A percentile compares a stretch with the other conserved stretches of the same genome.
Evolutionary conservation across 2,113 vertebrate genomes (phyloP).

Genomic region (Chaetura pelagica): DNA sequence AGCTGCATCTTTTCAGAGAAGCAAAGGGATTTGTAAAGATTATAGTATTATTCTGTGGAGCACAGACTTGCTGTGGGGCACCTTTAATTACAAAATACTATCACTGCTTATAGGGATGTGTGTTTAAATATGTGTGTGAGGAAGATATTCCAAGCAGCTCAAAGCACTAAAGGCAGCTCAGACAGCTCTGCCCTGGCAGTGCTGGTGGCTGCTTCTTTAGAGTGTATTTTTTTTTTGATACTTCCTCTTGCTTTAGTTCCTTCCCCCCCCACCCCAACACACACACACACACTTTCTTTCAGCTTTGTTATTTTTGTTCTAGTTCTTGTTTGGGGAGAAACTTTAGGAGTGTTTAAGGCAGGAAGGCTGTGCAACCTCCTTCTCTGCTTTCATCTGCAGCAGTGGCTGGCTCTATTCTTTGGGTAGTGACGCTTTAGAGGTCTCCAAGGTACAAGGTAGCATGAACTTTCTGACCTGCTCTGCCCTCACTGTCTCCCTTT

Average conservation of each 20-base stretch:
- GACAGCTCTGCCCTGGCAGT: not conserved
- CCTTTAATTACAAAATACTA: slow-evolving; percentile 86
- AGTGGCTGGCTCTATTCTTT: not conserved
- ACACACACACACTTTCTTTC: not conserved
- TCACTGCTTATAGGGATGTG: slow-evolving; percentile 72
- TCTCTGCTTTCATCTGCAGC: not conserved
- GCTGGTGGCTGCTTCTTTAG: not conserved
- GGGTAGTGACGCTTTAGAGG: not conserved
- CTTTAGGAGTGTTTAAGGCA: not conserved
- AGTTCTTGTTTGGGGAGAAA: not conserved
- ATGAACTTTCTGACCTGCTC: not conserved
- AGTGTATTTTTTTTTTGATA: not conserved
- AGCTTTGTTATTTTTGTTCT: not conserved
- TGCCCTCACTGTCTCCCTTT: not conserved
- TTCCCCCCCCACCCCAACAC: too few relatives aligned
- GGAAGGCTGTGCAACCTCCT: not conserved
- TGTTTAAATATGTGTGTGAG: not conserved
- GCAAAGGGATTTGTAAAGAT: slow-evolving; percentile 84
- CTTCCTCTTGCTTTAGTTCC: not conserved
- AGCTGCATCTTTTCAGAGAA: slow-evolving; percentile 80
- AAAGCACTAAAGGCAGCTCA: not conserved
- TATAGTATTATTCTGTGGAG: slow-evolving; percentile 78
- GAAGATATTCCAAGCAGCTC: slow-evolving; percentile 36
- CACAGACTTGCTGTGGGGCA: slow-evolving; percentile 78
- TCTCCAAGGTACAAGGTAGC: not conserved